phyloP scores from a whole-genome alignment of 1,140 invertebrate species.

The Ditylenchus dipsaci region DNA sequence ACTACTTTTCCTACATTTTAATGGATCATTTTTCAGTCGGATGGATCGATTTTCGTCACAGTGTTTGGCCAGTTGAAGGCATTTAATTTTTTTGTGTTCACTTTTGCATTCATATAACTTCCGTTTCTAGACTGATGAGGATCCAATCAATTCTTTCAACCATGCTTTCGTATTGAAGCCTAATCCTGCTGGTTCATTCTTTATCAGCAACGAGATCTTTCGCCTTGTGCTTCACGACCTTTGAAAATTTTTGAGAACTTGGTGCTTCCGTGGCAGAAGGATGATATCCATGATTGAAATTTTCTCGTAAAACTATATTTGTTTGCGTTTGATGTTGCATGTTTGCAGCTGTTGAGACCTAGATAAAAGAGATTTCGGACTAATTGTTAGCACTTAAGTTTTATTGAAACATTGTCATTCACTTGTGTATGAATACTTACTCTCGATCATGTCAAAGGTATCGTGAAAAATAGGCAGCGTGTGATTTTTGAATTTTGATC shows the following conservation, averaged over 20 bases:
- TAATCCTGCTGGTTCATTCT: slow-evolving; percentile 50
- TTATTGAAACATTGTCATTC: too few species aligned
- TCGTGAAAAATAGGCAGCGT: too few species aligned
- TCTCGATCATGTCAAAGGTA: too few species aligned
- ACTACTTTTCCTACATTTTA: slow-evolving; percentile 46
- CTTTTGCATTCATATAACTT: background rate
- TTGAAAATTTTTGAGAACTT: background rate
- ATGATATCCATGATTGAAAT: background rate
- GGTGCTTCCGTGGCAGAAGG: background rate
- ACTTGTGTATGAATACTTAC: too few species aligned
- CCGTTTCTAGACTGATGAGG: slow-evolving; percentile 53
- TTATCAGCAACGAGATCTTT: slow-evolving; percentile 57
- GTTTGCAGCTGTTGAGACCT: too few species aligned
- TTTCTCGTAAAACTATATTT: too few species aligned
- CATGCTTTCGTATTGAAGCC: slow-evolving; percentile 54
- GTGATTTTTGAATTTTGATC: too few species aligned
- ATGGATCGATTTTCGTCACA: slow-evolving; percentile 24
- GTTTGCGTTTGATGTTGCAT: too few species aligned
- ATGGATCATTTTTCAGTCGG: background rate
- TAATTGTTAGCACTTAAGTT: too few species aligned
- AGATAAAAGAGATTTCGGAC: background rate
- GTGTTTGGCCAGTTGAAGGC: slow-evolving; percentile 58
- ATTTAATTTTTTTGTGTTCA: background rate
- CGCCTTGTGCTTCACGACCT: slow-evolving; percentile 54
- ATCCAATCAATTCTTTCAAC: slow-evolving; percentile 54